Base-by-base conservation (phyloP, 2,797 vertebrate species). In the Lepidocolaptes lacrymiger region DNA sequence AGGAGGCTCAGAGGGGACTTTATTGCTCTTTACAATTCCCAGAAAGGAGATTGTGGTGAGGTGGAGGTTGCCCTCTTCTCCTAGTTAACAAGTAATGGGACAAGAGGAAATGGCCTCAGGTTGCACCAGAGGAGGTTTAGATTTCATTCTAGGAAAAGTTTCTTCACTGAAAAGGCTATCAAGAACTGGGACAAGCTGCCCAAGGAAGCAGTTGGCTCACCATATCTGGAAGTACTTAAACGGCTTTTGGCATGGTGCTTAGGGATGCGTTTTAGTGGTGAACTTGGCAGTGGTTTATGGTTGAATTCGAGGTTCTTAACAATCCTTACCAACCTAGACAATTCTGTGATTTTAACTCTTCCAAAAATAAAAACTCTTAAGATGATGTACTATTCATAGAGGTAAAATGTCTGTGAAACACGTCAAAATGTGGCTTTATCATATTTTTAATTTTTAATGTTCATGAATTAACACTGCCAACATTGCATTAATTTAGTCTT, bases 1-100 rank as follows among this genome's bases (percentile, higher is more conserved):
- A 58, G 10, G 11, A 78, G 28, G 26, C 14, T 90, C 10, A 62
- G 28, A 15, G 23, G 7, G 27, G 13, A 58, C 37, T 11, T 56
- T 2, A 10, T 1, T 0, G 2, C 1, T 30, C 44, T 46, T 51
- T 46, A 14, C 30, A 76, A 9, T 7, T 26, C 5, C 39, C 30
- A 48, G 21, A 64, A 43, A 52, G 30, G 30, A 69, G 16, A 6
- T 0, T 27, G 80, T 7, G 52, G 43, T 1, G 3, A 74, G 32
- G 26, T 24, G 12, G 32, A 8, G 7, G 19, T 4, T 5, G 8
- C 56, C 37, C 54, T 77, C 61, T 73, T 59, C 23, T 56, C 5
- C 7, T 12, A 55, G 16, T 24, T 18, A 64, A 44, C 6, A 46
- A 79, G 44, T 0, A 1, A 36, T 2, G 37, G 8, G 10, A 37